Conservation (phyloP, 2,113 vertebrate genomes). For the Pachypanchax playfairii region DNA sequence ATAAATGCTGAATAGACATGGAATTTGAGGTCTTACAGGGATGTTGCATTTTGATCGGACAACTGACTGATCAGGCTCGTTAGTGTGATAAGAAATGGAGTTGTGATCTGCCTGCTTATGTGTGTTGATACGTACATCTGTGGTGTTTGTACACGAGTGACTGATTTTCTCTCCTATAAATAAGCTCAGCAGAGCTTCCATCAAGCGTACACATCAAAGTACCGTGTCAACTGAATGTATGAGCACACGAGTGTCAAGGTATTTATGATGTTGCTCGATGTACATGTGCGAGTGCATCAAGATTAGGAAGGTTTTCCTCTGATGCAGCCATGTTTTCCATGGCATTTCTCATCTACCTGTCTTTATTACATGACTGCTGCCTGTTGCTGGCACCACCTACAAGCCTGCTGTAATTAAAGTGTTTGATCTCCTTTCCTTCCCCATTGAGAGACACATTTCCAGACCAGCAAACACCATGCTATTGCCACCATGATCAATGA, state of each 20-base stretch:
- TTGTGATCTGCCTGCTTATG: constrained; percentile 22
- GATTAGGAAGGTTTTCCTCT: constrained; percentile 45
- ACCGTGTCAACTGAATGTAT: constrained; percentile 39
- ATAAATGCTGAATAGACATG: constrained; percentile 46
- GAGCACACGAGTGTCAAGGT: constrained; percentile 4
- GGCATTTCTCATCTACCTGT: constrained; percentile 63
- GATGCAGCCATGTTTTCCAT: constrained; percentile 36
- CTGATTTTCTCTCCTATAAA: constrained; percentile 27
- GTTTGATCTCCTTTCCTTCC: constrained; percentile 76
- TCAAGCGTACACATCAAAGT: neutral
- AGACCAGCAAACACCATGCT: constrained; percentile 58
- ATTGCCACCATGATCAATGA: constrained; percentile 79
- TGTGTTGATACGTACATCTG: constrained; percentile 22
- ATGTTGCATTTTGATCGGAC: constrained; percentile 16
- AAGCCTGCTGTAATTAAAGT: constrained; percentile 79
- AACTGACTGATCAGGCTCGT: constrained; percentile 18
- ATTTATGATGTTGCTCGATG: constrained; percentile 31
- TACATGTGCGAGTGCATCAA: constrained; percentile 12
- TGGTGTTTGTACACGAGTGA: constrained; percentile 19
- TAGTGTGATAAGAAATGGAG: constrained; percentile 18
- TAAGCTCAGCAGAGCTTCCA: constrained; percentile 12
- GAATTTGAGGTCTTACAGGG: constrained; percentile 12
- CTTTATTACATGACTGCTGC: constrained; percentile 65
- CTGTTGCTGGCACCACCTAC: constrained; percentile 74
- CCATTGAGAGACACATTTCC: constrained; percentile 63